phyloP scores from a whole-genome alignment of 2,888 invertebrate species.

The Teinopalpus imperialis region DNA sequence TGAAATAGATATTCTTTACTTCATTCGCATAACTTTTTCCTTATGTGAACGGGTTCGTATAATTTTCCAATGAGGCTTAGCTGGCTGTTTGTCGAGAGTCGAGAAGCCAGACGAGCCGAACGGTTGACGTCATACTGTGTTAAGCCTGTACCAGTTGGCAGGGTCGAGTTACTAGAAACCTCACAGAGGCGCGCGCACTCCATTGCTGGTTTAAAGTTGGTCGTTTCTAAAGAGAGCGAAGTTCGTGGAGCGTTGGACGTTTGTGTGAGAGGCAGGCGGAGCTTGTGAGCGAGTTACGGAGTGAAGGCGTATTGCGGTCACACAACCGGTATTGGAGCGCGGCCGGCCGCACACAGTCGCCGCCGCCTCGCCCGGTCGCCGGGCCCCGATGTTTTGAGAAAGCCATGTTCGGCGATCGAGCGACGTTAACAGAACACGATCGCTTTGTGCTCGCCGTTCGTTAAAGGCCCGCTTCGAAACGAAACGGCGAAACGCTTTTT shows the following conservation, averaged over 20 bases:
- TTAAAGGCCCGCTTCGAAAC: slow-evolving; percentile 41
- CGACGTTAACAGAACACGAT: slow-evolving; percentile 70
- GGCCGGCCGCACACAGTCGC: slow-evolving; percentile 52
- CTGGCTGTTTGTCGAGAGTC: slow-evolving; percentile 72
- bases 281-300: slow-evolving; percentile 44
- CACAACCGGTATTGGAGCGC: slow-evolving; percentile 80
- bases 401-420: slow-evolving; percentile 70
- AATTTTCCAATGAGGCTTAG: slow-evolving; percentile 68
- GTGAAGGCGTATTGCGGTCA: slow-evolving; percentile 77
- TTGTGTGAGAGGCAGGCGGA: slow-evolving; percentile 38
- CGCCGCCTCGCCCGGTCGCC: slow-evolving; percentile 66
- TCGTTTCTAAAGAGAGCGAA: slow-evolving; percentile 29
- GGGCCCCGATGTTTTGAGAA: slow-evolving; percentile 72
- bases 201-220: slow-evolving; percentile 47
- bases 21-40: slow-evolving; percentile 48
- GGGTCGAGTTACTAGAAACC: slow-evolving; percentile 28
- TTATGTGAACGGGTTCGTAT: slow-evolving; percentile 50
- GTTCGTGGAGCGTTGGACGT: slow-evolving; percentile 52
- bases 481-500: slow-evolving; percentile 50
- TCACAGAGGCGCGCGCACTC: slow-evolving; percentile 34
- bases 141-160: slow-evolving; percentile 56
- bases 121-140: slow-evolving; percentile 79
- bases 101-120: slow-evolving; percentile 77
- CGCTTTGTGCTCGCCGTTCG: slow-evolving; percentile 60
- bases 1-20: slow-evolving; percentile 6